phyloP scores from a whole-genome alignment of 2,113 vertebrate genomes.

The Tauraco erythrolophus region DNA sequence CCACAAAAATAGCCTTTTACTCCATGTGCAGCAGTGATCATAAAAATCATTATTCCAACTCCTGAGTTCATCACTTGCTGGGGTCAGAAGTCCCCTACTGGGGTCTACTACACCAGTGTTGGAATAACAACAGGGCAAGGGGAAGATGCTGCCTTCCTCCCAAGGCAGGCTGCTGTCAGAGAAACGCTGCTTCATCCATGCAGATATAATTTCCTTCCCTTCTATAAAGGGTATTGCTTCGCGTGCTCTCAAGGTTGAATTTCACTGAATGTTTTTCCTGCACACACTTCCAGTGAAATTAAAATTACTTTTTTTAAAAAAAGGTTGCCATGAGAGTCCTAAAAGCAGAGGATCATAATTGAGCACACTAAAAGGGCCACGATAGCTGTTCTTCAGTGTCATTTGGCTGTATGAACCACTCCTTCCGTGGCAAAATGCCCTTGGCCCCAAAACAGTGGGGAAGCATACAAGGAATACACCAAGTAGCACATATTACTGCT shows the following conservation, averaged over 20 bases:
- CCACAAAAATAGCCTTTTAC: neutral
- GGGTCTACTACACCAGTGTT: neutral
- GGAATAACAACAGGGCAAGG: neutral
- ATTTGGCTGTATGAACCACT: neutral
- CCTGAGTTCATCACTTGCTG: neutral
- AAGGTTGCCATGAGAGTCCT: neutral
- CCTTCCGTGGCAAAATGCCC: rapidly evolving
- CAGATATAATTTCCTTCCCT: neutral
- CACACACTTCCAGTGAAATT: neutral
- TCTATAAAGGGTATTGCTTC: rapidly evolving
- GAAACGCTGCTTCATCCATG: neutral
- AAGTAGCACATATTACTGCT: neutral
- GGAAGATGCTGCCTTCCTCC: neutral
- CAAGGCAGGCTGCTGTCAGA: no score
- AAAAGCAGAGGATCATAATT: neutral
- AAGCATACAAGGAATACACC: neutral
- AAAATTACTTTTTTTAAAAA: no score
- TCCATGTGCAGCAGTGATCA: neutral
- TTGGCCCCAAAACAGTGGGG: neutral
- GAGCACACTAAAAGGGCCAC: rapidly evolving
- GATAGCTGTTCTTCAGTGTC: neutral
- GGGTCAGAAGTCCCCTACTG: neutral
- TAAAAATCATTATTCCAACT: neutral
- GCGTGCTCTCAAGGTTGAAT: neutral
- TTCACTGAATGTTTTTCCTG: neutral